Evolutionary conservation across 2,888 invertebrate genomes (phyloP), one percentile per base, ranked within the genome.

Genomic region (Coelinius sp.): DNA sequence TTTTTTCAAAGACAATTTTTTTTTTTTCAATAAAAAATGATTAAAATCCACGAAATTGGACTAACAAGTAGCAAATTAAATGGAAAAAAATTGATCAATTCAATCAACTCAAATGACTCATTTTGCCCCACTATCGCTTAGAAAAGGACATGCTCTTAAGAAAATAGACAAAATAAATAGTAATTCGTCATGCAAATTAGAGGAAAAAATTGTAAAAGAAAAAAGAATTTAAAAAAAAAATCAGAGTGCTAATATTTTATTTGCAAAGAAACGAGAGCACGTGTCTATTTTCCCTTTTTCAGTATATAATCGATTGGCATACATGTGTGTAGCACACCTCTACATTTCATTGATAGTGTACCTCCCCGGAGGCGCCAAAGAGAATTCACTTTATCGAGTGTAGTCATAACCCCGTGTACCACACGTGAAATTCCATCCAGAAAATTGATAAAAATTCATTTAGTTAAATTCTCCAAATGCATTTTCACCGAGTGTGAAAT

Each of bases 401-500:
- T n/a, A 64, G 25, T 41, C 53, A 24, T 24, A 52, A 27, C n/a
- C 7, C 10, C 12, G 14, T 25, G 12, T 20, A 31, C n/a, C 20
- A 17, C 66, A 66, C 8, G 53, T 25, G 10, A 27, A 44, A 25
- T 53, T 56, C 20, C 35, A 14, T 64, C 35, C 22, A 17, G 64
- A 65, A 65, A 70, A 44, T 56, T 44, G 56, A 65, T 38, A 31
- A 20, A 56, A 52, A 70, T 35, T 53, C 38, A 52, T 38, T 67
- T 53, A 17, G 8, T 17, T 41, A 38, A n/a, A n/a, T n/a, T n/a
- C n/a, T n/a, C n/a, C n/a, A n/a, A n/a, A n/a, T n/a, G n/a, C n/a
- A n/a, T n/a, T n/a, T n/a, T n/a, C n/a, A n/a, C n/a, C n/a, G n/a
- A n/a, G 31, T 27, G 27, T 10, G 27, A 44, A 31, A 24, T 27